A percentile compares a stretch with the other conserved stretches of the same genome.
Evolutionary conservation across 2,888 invertebrate species (phyloP).

Genomic region (Ischnus inquisitorius): DNA sequence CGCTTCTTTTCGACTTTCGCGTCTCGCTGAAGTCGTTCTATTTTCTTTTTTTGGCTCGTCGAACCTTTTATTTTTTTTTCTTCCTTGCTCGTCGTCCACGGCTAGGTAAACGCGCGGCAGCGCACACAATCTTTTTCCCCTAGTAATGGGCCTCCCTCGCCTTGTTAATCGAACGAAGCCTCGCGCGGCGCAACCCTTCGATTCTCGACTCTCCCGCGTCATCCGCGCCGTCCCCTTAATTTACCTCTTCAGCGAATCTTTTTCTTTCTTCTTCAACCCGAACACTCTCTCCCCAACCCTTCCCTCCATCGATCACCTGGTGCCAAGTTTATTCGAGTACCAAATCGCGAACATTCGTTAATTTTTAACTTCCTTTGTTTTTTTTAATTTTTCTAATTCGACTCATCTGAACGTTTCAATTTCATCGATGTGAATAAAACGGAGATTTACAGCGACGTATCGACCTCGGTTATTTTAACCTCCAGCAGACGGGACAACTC

Average conservation of each 20-base stretch:
- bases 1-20: slow-evolving; percentile 65
- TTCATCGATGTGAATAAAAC: not conserved
- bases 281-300: not conserved
- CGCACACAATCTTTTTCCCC: slow-evolving; percentile 36
- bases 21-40: slow-evolving; percentile 44
- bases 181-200: slow-evolving; percentile 73
- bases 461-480: too few relatives aligned
- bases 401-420: slow-evolving; percentile 61
- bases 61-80: slow-evolving; percentile 36
- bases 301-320: slow-evolving; percentile 74
- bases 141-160: slow-evolving; percentile 56
- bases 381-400: slow-evolving; percentile 69
- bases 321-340: slow-evolving; percentile 78
- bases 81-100: slow-evolving; percentile 13
- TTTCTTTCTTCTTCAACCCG: slow-evolving; percentile 15
- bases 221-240: slow-evolving; percentile 75
- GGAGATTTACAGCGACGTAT: too few relatives aligned
- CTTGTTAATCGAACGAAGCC: slow-evolving; percentile 69
- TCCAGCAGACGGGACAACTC: too few relatives aligned
- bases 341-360: slow-evolving; percentile 70
- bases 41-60: slow-evolving; percentile 43
- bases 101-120: slow-evolving; percentile 38
- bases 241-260: slow-evolving; percentile 74
- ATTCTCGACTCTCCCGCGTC: slow-evolving; percentile 68
- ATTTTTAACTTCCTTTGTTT: slow-evolving; percentile 49